A percentile compares a stretch with the other conserved stretches of the same genome.
phyloP scores from a whole-genome alignment of 2,797 vertebrate genomes.

The Crypturellus tataupa region DNA sequence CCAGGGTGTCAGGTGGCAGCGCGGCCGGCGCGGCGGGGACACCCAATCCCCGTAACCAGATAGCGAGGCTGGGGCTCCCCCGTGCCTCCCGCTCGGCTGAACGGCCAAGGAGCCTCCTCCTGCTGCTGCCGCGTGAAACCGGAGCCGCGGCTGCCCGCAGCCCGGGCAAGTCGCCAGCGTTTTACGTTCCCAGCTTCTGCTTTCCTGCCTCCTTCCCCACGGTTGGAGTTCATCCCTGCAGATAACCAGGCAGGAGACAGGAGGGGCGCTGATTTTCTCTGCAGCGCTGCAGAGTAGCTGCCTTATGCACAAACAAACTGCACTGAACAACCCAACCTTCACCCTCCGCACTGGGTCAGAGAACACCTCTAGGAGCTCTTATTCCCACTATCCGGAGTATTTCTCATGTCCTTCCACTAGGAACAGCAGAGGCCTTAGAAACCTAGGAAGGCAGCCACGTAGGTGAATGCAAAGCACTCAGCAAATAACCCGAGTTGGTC shows the following conservation, averaged over 20 bases:
- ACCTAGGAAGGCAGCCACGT: background rate
- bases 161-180: background rate
- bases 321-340: background rate
- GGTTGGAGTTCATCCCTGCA: background rate
- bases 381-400: background rate
- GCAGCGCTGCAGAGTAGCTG: accelerated
- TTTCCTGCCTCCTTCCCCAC: background rate
- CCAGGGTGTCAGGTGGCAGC: constrained; percentile 13
- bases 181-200: background rate
- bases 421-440: constrained; percentile 58
- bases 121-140: constrained; percentile 17
- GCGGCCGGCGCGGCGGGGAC: background rate
- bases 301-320: background rate
- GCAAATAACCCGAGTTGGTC: constrained; percentile 15
- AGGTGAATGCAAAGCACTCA: background rate
- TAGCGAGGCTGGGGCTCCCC: background rate
- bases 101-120: constrained; percentile 13
- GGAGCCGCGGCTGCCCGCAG: constrained; percentile 28
- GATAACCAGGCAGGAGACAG: background rate
- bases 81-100: background rate
- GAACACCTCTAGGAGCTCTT: accelerated
- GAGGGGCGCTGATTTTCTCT: background rate
- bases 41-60: background rate
- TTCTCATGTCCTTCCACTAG: constrained; percentile 44
- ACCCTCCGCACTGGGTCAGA: accelerated